Conservation (phyloP, 1,140 invertebrate species). For the Mylabris phalerata region DNA sequence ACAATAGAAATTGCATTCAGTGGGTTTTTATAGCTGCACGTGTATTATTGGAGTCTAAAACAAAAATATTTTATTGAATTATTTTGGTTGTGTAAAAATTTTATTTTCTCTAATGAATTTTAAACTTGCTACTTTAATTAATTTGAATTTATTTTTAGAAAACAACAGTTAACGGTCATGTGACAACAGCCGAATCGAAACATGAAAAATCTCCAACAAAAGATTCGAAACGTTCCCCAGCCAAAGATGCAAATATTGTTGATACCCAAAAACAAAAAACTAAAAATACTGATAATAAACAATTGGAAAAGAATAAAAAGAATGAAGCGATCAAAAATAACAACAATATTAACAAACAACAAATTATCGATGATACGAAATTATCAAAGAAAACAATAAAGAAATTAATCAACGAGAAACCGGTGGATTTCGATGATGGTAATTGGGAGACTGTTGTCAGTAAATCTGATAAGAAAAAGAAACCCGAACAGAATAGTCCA, state of each 20-base stretch:
- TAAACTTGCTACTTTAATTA: not conserved
- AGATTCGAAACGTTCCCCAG: conserved; percentile 44
- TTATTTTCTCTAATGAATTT: no score
- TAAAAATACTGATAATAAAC: conserved; percentile 39
- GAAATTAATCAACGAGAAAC: conserved; percentile 54
- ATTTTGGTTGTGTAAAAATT: no score
- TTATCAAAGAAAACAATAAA: conserved; percentile 49
- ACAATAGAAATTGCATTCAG: no score
- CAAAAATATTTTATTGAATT: no score
- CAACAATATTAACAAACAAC: conserved; percentile 29
- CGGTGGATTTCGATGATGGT: conserved; percentile 65
- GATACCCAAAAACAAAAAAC: conserved; percentile 45
- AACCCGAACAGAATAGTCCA: conserved; percentile 45
- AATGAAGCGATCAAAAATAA: conserved; percentile 41
- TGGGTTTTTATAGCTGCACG: no score
- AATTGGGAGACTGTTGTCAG: conserved; percentile 67
- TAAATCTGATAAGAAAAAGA: conserved; percentile 58
- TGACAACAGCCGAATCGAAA: conserved; percentile 33
- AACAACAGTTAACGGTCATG: conserved; percentile 43
- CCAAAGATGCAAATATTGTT: conserved; percentile 44
- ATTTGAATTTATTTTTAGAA: conserved; percentile 40
- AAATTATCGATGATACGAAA: conserved; percentile 46
- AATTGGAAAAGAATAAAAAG: conserved; percentile 44
- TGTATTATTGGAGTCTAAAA: no score
- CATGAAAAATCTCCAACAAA: conserved; percentile 45